phyloP scores from a whole-genome alignment of 2,888 invertebrate genomes.

The Molorchus minor region DNA sequence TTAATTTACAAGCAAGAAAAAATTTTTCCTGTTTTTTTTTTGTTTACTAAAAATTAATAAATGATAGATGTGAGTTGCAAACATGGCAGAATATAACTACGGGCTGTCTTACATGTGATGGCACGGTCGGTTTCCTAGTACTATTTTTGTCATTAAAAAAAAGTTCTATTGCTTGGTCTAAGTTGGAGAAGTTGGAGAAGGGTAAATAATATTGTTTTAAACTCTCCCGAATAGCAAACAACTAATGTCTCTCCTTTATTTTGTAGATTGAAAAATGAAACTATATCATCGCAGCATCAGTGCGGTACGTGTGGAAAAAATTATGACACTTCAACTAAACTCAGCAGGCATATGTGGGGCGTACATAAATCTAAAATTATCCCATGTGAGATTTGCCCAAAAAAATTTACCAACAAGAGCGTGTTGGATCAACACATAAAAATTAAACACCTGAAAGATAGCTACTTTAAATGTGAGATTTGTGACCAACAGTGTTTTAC shows the following conservation, averaged over 20 bases:
- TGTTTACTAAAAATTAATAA: no score
- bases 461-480: constrained; percentile 19
- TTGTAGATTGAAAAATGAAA: neutral
- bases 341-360: neutral
- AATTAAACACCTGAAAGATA: constrained; percentile 15
- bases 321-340: neutral
- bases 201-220: no score
- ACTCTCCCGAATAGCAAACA: no score
- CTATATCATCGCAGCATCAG: neutral
- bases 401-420: constrained; percentile 14
- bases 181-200: no score
- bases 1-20: no score
- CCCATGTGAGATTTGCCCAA: neutral
- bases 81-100: no score
- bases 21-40: no score
- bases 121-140: no score
- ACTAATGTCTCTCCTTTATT: neutral
- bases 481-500: constrained; percentile 35
- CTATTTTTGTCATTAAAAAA: no score
- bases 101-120: no score
- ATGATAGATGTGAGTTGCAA: no score
- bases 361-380: neutral
- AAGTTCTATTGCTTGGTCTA: no score
- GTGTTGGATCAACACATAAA: constrained; percentile 24
- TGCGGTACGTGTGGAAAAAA: neutral